Evolutionary conservation across 2,113 vertebrate species (phyloP).

Genomic region (Apistogramma diplotaenia): DNA sequence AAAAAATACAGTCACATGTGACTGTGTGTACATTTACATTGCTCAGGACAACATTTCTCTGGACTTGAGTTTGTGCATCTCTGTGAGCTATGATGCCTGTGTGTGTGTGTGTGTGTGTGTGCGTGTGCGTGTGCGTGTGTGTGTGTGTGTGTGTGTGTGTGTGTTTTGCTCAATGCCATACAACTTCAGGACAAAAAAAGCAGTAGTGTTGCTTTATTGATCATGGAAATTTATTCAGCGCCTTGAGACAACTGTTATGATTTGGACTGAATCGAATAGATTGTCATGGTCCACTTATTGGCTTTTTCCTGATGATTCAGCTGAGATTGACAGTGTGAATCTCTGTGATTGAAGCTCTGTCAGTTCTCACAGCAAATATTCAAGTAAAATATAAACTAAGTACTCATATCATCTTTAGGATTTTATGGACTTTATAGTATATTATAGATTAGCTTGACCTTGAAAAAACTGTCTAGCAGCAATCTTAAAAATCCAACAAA

Average conservation of each 20-base stretch:
- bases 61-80: constrained; percentile 14
- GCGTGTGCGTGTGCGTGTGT: neutral
- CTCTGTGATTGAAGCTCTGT: rapidly evolving
- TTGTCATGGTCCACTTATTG: neutral
- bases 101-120: neutral
- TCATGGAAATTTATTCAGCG: neutral
- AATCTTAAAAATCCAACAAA: too few relatives aligned
- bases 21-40: constrained; percentile 55
- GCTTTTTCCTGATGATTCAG: neutral
- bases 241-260: too few relatives aligned
- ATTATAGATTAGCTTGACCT: neutral
- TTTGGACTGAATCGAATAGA: neutral
- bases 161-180: neutral
- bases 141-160: neutral
- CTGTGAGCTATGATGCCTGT: neutral
- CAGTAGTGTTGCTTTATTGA: neutral
- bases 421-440: neutral
- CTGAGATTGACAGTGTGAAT: neutral
- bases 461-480: neutral
- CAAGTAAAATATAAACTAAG: neutral
- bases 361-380: rapidly evolving
- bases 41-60: neutral
- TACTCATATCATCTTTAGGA: neutral
- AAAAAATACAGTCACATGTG: constrained; percentile 45
- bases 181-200: neutral